Percentiles rank a stretch among this genome's conserved stretches.
Conservation (phyloP, 2,113 vertebrate species). For the Indicator maculatus region DNA sequence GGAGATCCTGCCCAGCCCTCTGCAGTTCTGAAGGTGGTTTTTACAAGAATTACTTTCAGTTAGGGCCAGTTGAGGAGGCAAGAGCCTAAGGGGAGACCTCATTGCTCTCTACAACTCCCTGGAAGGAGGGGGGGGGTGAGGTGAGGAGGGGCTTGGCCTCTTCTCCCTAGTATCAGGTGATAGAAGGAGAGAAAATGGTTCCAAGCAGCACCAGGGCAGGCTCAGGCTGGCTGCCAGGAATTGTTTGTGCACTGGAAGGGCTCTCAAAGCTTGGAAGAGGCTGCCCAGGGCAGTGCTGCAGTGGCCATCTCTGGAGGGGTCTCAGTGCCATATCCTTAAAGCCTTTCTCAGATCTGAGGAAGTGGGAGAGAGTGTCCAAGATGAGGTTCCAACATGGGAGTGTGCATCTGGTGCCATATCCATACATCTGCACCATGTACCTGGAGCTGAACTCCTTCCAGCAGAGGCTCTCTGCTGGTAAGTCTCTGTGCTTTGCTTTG, state of each 20-base stretch:
- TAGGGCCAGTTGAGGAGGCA: not conserved
- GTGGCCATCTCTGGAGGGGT: too few relatives aligned
- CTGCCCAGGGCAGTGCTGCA: too few relatives aligned
- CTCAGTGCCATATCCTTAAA: not conserved
- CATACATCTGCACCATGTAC: conserved; percentile 30
- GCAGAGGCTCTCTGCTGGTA: not conserved
- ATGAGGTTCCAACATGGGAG: conserved; percentile 33
- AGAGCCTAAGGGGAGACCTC: too few relatives aligned
- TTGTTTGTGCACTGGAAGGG: too few relatives aligned
- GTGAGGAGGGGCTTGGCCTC: too few relatives aligned
- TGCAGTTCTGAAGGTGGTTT: not conserved
- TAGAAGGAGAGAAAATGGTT: too few relatives aligned
- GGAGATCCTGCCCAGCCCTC: not conserved
- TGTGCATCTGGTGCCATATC: conserved; percentile 4
- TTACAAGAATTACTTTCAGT: not conserved
- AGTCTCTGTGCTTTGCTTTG: not conserved
- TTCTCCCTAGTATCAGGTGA: too few relatives aligned
- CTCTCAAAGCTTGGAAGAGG: too few relatives aligned
- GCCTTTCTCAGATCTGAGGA: not conserved
- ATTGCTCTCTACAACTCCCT: too few relatives aligned
- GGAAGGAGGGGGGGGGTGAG: too few relatives aligned
- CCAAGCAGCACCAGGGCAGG: too few relatives aligned
- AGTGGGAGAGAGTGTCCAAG: conserved; percentile 33
- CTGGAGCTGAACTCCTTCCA: conserved; percentile 20
- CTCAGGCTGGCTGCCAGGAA: too few relatives aligned